Evolutionary conservation across 1,140 invertebrate genomes (phyloP).

Genomic region (Lordiphosa clarofinis): DNA sequence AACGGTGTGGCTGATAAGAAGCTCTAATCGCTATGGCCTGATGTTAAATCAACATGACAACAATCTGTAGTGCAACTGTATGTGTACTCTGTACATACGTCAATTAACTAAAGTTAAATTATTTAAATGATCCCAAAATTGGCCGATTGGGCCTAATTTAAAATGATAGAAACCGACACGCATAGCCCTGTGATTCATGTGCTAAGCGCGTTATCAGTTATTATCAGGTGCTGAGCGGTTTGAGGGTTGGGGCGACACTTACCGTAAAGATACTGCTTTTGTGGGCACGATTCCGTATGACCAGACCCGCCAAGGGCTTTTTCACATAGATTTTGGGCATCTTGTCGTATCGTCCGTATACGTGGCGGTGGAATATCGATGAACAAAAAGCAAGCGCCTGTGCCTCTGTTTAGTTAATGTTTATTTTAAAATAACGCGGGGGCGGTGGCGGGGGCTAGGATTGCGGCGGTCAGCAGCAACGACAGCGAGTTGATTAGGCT

Average conservation of each 20-base stretch:
- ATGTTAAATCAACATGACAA: slow-evolving; percentile 15
- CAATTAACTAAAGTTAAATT: neutral
- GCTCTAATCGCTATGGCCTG: slow-evolving; percentile 19
- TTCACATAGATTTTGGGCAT: slow-evolving; percentile 79
- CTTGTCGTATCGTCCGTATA: slow-evolving; percentile 50
- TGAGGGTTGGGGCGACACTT: slow-evolving; percentile 61
- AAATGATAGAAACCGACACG: slow-evolving; percentile 11
- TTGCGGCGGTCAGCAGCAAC: slow-evolving; percentile 2
- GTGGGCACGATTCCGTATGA: slow-evolving; percentile 86
- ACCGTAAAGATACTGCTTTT: slow-evolving; percentile 88
- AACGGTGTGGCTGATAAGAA: slow-evolving; percentile 6
- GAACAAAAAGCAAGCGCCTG: neutral
- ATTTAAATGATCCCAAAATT: slow-evolving; percentile 18
- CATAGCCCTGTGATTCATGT: neutral
- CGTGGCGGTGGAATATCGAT: slow-evolving; percentile 33
- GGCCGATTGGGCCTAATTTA: slow-evolving; percentile 26
- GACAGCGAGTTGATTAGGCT: slow-evolving; percentile 16
- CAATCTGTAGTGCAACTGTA: neutral
- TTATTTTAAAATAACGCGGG: slow-evolving; percentile 22
- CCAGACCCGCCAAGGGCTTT: slow-evolving; percentile 82
- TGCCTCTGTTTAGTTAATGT: slow-evolving; percentile 6
- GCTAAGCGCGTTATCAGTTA: neutral
- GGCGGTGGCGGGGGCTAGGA: slow-evolving; percentile 15
- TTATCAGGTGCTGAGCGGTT: slow-evolving; percentile 3
- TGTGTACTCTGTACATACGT: slow-evolving; percentile 1